Evolutionary conservation across 1,140 invertebrate species (phyloP), one percentile per base, ranked within the genome.

Genomic region (Stenopsyche tienmushanensis): DNA sequence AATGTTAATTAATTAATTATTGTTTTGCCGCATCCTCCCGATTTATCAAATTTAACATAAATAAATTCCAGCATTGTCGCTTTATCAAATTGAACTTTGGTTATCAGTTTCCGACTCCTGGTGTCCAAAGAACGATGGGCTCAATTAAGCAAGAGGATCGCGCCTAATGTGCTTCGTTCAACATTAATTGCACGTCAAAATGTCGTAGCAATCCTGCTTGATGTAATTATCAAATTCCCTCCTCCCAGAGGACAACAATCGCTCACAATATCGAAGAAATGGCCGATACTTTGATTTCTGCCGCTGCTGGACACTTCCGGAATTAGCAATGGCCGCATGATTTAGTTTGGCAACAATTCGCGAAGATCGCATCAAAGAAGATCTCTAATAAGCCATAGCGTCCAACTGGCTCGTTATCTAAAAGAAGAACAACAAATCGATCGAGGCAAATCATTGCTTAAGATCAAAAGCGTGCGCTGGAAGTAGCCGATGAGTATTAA

Each of bases 101-200:
- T n/a, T n/a, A n/a, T n/a, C n/a, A 34, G 25, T 55, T 34, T 3
- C 10, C 52, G 13, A 57, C 24, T 34, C n/a, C 54, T 23, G 54
- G 1, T n/a, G 1, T 3, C 15, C 2, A 8, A 34, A 7, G 29
- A 34, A 34, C 29, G 29, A 34, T 13, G 29, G 42, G 54, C 54
- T 57, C 54, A 57, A 57, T 57, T 57, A 39, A 57, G 23, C 34
- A 10, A n/a, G 5, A 42, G 54, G 54, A n/a, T 57, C 21, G 54
- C 54, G 39, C 54, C 20, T 42, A 57, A 57, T 42, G 54, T 57
- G 26, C 29, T 7, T 20, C 21, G 34, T 7, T 57, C 54, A 9
- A 10, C 53, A 23, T 57, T 57, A 57, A 57, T 57, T 42, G 54
- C 41, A 53, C 50, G 17, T 53, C 10, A 20, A 53, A 53, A 53